phyloP scores from a whole-genome alignment of 1,140 invertebrate genomes.

The Periplaneta americana region DNA sequence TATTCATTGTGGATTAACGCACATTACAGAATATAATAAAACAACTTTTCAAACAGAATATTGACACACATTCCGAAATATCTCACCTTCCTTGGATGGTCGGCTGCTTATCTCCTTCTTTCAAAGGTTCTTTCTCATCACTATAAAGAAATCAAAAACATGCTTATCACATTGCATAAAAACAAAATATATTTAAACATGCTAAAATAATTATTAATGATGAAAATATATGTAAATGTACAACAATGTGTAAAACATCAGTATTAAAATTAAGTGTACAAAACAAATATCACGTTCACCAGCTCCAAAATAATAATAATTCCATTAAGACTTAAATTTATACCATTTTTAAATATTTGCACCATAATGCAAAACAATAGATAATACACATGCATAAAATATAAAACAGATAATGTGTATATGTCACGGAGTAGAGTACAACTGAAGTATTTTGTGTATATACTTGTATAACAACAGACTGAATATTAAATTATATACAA shows the following conservation, averaged over 20 bases:
- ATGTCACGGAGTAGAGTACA: no score
- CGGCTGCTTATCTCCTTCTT: slow-evolving; percentile 36
- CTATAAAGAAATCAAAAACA: slow-evolving; percentile 41
- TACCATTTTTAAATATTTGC: neutral
- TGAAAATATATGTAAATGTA: neutral
- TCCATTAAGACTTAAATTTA: neutral
- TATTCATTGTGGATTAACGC: no score
- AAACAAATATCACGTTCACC: neutral
- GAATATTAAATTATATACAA: no score
- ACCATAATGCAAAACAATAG: no score
- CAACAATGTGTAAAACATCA: neutral
- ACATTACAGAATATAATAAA: no score
- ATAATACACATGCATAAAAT: neutral
- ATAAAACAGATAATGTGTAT: no score
- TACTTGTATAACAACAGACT: no score
- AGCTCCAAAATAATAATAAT: neutral
- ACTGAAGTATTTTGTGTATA: no score
- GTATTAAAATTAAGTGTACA: neutral
- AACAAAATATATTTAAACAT: neutral
- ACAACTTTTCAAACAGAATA: no score
- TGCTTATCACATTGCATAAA: slow-evolving; percentile 1
- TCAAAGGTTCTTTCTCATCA: slow-evolving; percentile 76
- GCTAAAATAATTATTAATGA: neutral
- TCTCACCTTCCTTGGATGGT: neutral
- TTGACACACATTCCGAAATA: neutral